Percentiles rank a stretch among this genome's conserved stretches.
These are phyloP conservation scores for Tricholauxania praeusta DNA, from an alignment of 2,888 invertebrate species.

Conservation along the genomic window DNA sequence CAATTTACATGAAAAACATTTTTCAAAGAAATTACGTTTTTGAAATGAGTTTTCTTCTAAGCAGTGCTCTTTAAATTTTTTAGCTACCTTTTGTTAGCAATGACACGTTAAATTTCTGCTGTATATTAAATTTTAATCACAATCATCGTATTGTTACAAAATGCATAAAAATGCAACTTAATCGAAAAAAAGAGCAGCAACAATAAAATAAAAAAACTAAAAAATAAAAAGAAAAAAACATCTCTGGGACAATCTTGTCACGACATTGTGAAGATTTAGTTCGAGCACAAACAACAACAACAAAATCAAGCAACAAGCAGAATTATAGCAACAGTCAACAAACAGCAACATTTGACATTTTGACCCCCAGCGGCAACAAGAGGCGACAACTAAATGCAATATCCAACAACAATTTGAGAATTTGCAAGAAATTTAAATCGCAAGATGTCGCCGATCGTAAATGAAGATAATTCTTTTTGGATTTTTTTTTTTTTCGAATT, in stretches of 20 bases:
- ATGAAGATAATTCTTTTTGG: constrained; percentile 8
- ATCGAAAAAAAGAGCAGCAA: constrained; percentile 3
- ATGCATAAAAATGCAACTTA: constrained; percentile 13
- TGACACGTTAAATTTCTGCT: neutral
- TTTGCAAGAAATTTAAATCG: neutral
- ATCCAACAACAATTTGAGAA: neutral
- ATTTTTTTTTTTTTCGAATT: neutral
- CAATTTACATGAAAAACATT: neutral
- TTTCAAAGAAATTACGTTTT: neutral
- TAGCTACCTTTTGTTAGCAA: neutral
- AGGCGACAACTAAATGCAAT: constrained; percentile 2
- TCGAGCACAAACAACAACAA: constrained; percentile 8
- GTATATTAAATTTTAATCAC: constrained; percentile 17
- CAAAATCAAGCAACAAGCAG: neutral
- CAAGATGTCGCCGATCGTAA: constrained; percentile 10
- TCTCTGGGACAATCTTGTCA: constrained; percentile 66
- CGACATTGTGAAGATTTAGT: constrained; percentile 57
- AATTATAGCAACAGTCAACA: constrained; percentile 13
- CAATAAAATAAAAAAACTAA: constrained; percentile 28
- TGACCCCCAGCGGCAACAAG: constrained; percentile 43
- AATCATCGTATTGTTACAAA: neutral
- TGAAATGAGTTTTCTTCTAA: neutral
- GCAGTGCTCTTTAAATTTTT: neutral
- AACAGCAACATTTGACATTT: constrained; percentile 47
- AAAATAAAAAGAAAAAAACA: constrained; percentile 43